Percentiles rank a stretch among this genome's conserved stretches.
phyloP scores from a whole-genome alignment of 1,140 invertebrate genomes.

The Papilio dardanus region DNA sequence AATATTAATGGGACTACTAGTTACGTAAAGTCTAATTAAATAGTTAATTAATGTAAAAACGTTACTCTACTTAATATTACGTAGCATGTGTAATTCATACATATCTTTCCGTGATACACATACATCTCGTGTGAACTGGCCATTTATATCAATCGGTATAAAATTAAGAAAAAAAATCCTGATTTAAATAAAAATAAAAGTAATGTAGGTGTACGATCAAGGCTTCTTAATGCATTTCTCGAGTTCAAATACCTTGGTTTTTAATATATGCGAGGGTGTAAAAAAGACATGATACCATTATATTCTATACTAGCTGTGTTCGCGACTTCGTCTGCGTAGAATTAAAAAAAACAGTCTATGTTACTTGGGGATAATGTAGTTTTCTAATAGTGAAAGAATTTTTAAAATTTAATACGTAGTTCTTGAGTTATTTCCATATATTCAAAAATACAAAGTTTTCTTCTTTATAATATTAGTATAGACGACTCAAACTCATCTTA shows the following conservation, averaged over 20 bases:
- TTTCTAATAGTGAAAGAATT: no score
- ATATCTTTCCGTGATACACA: slow-evolving; percentile 15
- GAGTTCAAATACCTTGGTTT: slow-evolving; percentile 5
- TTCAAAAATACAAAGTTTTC: no score
- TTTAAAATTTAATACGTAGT: no score
- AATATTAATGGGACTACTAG: neutral
- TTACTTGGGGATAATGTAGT: no score
- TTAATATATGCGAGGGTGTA: neutral
- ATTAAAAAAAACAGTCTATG: no score
- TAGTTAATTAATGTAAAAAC: slow-evolving; percentile 3
- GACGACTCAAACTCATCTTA: no score
- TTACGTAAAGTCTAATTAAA: slow-evolving; percentile 14
- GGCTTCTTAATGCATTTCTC: neutral
- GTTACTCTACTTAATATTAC: neutral
- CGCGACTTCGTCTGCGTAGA: no score
- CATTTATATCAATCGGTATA: neutral
- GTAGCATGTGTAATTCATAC: neutral
- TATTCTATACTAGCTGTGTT: no score
- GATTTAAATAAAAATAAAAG: neutral
- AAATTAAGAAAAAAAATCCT: neutral
- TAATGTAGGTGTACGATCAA: neutral
- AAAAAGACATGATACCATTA: neutral
- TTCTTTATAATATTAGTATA: no score
- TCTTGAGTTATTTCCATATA: no score
- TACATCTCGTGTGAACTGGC: neutral